phyloP scores from a whole-genome alignment of 2,113 vertebrate species.

The Ondatra zibethicus region DNA sequence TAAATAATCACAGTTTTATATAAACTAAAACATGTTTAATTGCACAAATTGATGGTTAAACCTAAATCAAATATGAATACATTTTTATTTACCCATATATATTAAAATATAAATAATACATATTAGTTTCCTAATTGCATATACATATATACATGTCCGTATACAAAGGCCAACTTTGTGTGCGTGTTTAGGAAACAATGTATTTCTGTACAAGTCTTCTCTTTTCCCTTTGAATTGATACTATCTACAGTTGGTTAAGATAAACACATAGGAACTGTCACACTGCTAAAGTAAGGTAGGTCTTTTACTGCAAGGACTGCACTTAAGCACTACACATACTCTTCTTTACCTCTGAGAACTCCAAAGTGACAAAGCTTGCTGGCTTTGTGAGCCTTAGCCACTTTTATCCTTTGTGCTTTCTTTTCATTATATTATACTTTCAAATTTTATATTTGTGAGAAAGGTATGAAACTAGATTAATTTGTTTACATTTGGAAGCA shows the following conservation, averaged over 20 bases:
- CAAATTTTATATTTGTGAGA: constrained; percentile 36
- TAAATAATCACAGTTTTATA: not conserved
- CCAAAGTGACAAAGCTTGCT: not conserved
- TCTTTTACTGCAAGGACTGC: not conserved
- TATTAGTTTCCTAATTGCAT: not conserved
- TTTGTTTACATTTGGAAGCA: not conserved
- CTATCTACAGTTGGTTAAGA: not conserved
- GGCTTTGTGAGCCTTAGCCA: not conserved
- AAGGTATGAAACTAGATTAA: not conserved
- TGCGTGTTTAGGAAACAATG: not conserved
- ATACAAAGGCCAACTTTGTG: fast-evolving
- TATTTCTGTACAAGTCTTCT: not conserved
- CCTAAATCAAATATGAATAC: not conserved
- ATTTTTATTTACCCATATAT: not conserved
- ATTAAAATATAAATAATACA: not conserved
- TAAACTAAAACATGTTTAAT: not conserved
- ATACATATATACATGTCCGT: not conserved
- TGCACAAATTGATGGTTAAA: not conserved
- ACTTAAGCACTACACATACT: not conserved
- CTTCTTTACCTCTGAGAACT: not conserved
- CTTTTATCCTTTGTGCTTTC: constrained; percentile 8
- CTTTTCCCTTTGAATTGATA: not conserved
- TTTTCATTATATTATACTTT: constrained; percentile 40
- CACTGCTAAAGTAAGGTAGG: fast-evolving
- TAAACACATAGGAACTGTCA: not conserved